A percentile compares a stretch with the other conserved stretches of the same genome.
These are phyloP conservation scores for Metalampra italica DNA, from an alignment of 2,888 invertebrate species.

Conservation along the genomic window DNA sequence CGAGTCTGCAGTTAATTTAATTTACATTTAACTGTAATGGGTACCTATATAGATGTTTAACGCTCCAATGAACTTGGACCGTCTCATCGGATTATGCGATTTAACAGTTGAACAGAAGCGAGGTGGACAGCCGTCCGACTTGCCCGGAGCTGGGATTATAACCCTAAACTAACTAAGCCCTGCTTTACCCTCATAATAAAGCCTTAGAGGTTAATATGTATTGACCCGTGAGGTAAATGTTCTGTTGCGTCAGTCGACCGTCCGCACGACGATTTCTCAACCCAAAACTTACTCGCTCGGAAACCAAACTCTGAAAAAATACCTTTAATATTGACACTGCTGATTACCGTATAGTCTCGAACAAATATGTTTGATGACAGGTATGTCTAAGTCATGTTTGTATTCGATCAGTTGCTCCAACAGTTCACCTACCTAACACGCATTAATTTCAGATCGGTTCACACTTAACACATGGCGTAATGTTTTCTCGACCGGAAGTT, in stretches of 20 bases:
- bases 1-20: slow-evolving; percentile 2
- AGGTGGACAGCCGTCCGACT: slow-evolving; percentile 44
- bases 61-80: slow-evolving; percentile 44
- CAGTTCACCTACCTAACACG: too few species aligned
- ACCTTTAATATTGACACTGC: slow-evolving; percentile 22
- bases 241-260: slow-evolving; percentile 27
- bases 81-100: slow-evolving; percentile 69
- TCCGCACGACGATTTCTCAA: slow-evolving; percentile 34
- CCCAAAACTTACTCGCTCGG: slow-evolving; percentile 17
- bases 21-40: slow-evolving; percentile 9
- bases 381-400: too few species aligned
- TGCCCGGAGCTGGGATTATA: slow-evolving; percentile 28
- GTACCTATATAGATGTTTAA: slow-evolving; percentile 24
- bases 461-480: too few species aligned
- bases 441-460: too few species aligned
- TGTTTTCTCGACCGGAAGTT: slow-evolving; percentile 13
- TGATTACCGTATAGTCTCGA: slow-evolving; percentile 15
- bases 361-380: background rate
- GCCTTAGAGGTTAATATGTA: slow-evolving; percentile 21
- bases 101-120: slow-evolving; percentile 59
- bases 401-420: too few species aligned
- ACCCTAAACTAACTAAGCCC: slow-evolving; percentile 5
- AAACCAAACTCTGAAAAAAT: slow-evolving; percentile 15
- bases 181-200: slow-evolving; percentile 26
- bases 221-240: slow-evolving; percentile 21